These are phyloP conservation scores for Xanthia togata DNA, from an alignment of 2,888 invertebrate species.

Conservation along the genomic window DNA sequence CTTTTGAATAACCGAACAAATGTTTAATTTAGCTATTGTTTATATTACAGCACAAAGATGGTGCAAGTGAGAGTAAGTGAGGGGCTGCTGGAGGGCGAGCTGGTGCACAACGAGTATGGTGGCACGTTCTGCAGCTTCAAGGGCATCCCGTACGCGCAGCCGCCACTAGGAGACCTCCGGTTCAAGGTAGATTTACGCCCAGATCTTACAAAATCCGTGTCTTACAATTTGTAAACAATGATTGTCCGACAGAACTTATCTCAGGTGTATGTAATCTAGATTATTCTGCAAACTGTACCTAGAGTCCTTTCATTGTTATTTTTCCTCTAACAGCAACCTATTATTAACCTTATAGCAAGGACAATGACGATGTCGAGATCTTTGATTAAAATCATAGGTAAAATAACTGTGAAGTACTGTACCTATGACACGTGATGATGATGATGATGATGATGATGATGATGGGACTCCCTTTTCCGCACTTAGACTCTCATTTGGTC, in stretches of 20 bases:
- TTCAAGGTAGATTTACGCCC: constrained; percentile 81
- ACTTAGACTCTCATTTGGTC: too few relatives aligned
- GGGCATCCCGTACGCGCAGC: constrained; percentile 87
- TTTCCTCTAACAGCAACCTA: neutral
- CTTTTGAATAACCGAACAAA: neutral
- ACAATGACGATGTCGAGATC: neutral
- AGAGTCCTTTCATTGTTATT: too few relatives aligned
- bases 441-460: too few relatives aligned
- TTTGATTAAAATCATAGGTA: neutral
- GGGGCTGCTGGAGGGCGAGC: constrained; percentile 73
- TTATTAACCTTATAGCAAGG: neutral
- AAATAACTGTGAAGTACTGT: neutral
- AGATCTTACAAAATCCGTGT: neutral
- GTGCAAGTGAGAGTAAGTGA: constrained; percentile 70
- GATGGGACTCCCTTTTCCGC: too few relatives aligned
- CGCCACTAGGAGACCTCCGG: constrained; percentile 86
- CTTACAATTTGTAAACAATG: neutral
- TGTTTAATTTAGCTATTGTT: neutral
- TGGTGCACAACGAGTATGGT: constrained; percentile 65
- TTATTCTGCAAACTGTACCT: neutral
- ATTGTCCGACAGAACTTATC: neutral
- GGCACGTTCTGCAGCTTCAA: constrained; percentile 72
- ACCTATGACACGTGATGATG: neutral
- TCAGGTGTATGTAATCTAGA: neutral
- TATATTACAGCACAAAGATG: constrained; percentile 24